A percentile compares a stretch with the other conserved stretches of the same genome.
These are phyloP conservation scores for Metallyticus violacea DNA, from an alignment of 2,888 invertebrate species.

Conservation along the genomic window DNA sequence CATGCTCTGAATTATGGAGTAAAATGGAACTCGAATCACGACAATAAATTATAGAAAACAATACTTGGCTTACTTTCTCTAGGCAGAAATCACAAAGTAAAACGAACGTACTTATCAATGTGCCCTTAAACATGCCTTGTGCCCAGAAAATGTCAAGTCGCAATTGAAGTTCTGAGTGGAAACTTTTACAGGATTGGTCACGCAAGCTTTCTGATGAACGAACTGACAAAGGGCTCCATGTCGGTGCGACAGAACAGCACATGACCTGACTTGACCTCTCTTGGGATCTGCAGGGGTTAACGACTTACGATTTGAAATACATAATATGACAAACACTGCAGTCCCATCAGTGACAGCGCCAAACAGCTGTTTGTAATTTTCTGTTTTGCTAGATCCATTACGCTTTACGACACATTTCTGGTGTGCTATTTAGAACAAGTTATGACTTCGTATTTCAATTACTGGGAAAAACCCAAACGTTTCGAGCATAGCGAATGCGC, in stretches of 20 bases:
- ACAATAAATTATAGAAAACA: no score
- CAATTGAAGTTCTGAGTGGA: no score
- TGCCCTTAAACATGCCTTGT: background rate
- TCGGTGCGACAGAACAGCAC: no score
- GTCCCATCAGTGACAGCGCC: background rate
- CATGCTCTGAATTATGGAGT: no score
- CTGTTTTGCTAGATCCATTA: background rate
- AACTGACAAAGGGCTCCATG: no score
- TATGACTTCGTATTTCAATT: no score
- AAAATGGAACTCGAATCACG: no score
- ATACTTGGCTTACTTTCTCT: background rate
- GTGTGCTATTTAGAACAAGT: no score
- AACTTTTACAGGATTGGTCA: background rate
- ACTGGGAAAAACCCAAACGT: no score
- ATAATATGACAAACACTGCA: background rate
- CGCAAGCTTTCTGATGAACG: background rate
- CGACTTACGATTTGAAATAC: background rate
- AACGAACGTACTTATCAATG: no score
- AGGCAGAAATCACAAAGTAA: background rate
- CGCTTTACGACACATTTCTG: background rate
- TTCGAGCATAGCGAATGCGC: no score
- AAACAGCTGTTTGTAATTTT: no score
- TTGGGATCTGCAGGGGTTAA: background rate
- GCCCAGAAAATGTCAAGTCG: background rate
- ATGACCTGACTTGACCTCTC: background rate